Base-by-base conservation (phyloP, 2,797 vertebrate species). In the Lemur catta region DNA sequence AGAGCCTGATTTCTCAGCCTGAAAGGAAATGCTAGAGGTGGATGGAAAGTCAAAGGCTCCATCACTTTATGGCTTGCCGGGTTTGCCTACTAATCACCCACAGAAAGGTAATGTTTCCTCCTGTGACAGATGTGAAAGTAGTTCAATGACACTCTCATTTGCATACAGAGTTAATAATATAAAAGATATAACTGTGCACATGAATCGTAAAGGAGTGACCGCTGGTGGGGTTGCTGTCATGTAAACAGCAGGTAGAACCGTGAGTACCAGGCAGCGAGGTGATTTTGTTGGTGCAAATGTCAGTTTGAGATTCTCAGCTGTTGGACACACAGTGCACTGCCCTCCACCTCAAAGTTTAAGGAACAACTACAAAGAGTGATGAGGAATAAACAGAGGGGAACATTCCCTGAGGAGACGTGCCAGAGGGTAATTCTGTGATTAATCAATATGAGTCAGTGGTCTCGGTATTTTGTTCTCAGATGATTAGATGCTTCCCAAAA, bases 181-280 rank as follows among this genome's bases (percentile, higher is more conserved):
- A 5, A 55, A 67, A 14, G 28, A 26, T 20, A 4, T 14, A n/a
- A 48, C 13, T 8, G 2, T 79, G 14, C 20, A 41, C 17, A 38
- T 1, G 24, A 28, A 6, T 24, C n/a, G 9, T 48, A 69, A 41
- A 11, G 14, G 24, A 15, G 3, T n/a, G 2, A 4, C 5, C 28
- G 20, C 4, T 18, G 28, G 50, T 69, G 43, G 28, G 17, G 26
- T 4, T 50, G 12, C 3, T 33, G 17, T 24, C 1, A 0, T 55
- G 18, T 17, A 22, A n/a, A 18, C 0, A 75, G 38, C 13, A 74
- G 10, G n/a, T 48, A 15, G 26, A 69, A 57, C 11, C 9, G 0
- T 3, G 0, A 57, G 1, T 10, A 14, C 26, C 41, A 33, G 26
- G 55, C 41, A 4, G 9, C 11, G 74, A 57, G 7, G 59, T 7